These are phyloP conservation scores for Metridium senile DNA, from an alignment of 92 coral and sea anemone species.

Conservation along the genomic window DNA sequence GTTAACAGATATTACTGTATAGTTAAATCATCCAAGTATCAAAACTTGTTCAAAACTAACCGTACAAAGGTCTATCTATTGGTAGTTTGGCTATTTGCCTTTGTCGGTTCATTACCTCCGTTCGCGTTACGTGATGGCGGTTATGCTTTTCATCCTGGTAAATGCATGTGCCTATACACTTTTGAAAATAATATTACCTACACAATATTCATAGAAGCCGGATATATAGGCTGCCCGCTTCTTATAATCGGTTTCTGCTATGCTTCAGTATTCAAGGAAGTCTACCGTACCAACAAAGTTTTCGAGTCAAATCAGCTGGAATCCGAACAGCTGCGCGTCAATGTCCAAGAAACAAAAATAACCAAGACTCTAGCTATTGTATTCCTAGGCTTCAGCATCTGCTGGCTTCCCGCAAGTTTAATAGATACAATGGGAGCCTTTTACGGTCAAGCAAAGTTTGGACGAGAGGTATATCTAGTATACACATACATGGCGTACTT, in stretches of 20 bases:
- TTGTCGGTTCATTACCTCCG: constrained; percentile 71
- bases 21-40: constrained; percentile 56
- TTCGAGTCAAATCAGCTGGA: constrained; percentile 42
- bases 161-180: constrained; percentile 76
- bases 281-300: constrained; percentile 58
- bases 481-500: constrained; percentile 62
- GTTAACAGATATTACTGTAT: constrained; percentile 69
- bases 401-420: constrained; percentile 81
- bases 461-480: constrained; percentile 57
- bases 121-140: constrained; percentile 45
- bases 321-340: constrained; percentile 53
- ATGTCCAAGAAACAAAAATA: constrained; percentile 80
- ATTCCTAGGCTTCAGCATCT: constrained; percentile 64
- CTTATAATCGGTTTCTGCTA: constrained; percentile 60
- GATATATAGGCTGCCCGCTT: constrained; percentile 59
- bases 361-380: constrained; percentile 76
- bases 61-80: constrained; percentile 33
- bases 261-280: constrained; percentile 56
- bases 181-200: constrained; percentile 61
- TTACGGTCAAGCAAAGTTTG: constrained; percentile 45
- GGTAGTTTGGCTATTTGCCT: constrained; percentile 57
- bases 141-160: constrained; percentile 77
- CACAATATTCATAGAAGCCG: constrained; percentile 57
- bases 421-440: constrained; percentile 71
- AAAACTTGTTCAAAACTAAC: constrained; percentile 39